Base-by-base conservation (phyloP, 2,113 vertebrate species). In the Tragulus kanchil region DNA sequence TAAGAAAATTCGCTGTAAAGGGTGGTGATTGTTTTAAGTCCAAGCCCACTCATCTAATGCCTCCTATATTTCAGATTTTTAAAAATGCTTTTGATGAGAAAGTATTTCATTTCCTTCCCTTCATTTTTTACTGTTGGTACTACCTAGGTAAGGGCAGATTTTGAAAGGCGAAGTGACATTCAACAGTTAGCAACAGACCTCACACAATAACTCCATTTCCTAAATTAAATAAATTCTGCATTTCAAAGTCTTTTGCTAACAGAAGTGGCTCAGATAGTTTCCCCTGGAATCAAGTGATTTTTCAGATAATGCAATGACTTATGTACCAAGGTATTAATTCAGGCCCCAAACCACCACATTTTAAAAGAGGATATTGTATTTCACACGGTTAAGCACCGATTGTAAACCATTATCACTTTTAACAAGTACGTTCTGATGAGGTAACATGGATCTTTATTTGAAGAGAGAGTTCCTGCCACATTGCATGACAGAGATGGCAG, bases 381-480 rank as follows among this genome's bases (percentile, higher is more conserved):
- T 93, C 90, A 92, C 31, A 19, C 85, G 75, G 85, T 64, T 92
- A 97, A 97, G 93, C 87, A 90, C 92, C 5, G 77, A 95, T 85
- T 95, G 93, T 95, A 85, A 92, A 83, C 94, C 77, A 93, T 97
- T 94, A 94, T 95, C 96, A 92, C 71, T 97, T 94, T 92, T 96
- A 98, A 97, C 97, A 96, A 97, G 96, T 58, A 73, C 93, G 62
- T 95, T 91, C 92, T 98, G 97, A 98, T 98, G 97, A 98, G 75
- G 93, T 77, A 62, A 84, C 87, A n/a, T 54, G 96, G 84, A 85
- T 95, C 94, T 97, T 90, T 93, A 97, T 96, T 85, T 62, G 89
- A 95, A 95, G 87, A 90, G 79, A 96, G 92, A 92, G 87, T 85
- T 92, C 81, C 87, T 54, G 96, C 84, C 93, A 97, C 90, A 90